phyloP scores from a whole-genome alignment of 2,113 vertebrate genomes.

The Fulmarus glacialis region DNA sequence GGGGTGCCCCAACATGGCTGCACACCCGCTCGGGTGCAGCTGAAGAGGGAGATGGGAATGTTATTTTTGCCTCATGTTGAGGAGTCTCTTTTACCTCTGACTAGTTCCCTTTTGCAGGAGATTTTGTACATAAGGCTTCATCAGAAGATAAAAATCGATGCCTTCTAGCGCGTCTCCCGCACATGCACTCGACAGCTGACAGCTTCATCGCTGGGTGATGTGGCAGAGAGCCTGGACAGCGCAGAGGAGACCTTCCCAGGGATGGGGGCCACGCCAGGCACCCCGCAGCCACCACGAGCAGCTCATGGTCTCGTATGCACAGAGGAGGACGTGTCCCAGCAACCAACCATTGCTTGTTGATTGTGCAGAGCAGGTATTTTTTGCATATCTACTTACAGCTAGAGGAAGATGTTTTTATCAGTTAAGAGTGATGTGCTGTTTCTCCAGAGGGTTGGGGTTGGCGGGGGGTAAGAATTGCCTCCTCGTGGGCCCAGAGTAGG shows the following conservation, averaged over 20 bases:
- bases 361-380: neutral
- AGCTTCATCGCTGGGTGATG: neutral
- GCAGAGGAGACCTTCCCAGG: neutral
- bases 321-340: neutral
- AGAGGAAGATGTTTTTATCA: neutral
- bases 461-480: neutral
- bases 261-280: neutral
- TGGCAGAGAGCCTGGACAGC: neutral
- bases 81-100: neutral
- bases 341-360: neutral
- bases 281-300: neutral
- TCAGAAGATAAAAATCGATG: neutral
- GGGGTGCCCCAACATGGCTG: rapidly evolving
- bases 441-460: neutral
- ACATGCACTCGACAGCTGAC: neutral
- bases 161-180: neutral
- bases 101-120: neutral
- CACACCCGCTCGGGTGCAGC: neutral
- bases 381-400: neutral
- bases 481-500: neutral
- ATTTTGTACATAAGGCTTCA: neutral
- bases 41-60: neutral
- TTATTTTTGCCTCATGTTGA: neutral
- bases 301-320: neutral
- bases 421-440: neutral